Evolutionary conservation across 2,797 vertebrate genomes (phyloP).

Genomic region (Brachyrhaphis roseni): DNA sequence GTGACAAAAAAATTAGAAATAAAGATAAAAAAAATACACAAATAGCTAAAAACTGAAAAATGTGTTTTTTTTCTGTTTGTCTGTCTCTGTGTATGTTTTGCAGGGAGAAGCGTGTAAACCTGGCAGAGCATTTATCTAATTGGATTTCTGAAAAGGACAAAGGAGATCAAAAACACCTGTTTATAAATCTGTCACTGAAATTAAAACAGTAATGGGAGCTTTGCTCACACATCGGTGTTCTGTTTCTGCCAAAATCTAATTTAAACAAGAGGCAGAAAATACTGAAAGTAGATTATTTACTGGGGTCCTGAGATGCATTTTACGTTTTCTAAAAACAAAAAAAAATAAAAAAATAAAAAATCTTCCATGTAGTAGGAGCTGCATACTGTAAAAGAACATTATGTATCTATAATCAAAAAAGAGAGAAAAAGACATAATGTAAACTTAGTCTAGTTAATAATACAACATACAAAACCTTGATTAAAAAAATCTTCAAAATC

Average conservation of each 20-base stretch:
- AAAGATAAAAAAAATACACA: conserved; percentile 7
- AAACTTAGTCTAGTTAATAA: neutral
- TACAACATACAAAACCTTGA: neutral
- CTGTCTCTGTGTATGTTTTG: conserved; percentile 11
- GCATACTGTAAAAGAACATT: conserved; percentile 17
- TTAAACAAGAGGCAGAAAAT: conserved; percentile 54
- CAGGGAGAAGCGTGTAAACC: conserved; percentile 27
- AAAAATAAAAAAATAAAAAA: conserved; percentile 47
- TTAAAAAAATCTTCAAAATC: conserved; percentile 21
- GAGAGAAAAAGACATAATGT: neutral
- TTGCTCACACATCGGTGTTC: conserved; percentile 71
- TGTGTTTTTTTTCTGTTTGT: neutral
- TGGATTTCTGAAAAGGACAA: conserved; percentile 69
- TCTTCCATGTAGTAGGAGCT: conserved; percentile 34
- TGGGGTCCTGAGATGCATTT: conserved; percentile 71
- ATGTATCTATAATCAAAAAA: neutral
- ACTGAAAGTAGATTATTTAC: conserved; percentile 64
- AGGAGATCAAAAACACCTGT: conserved; percentile 71
- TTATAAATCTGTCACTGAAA: conserved; percentile 76
- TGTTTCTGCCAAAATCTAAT: conserved; percentile 76
- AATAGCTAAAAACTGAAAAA: conserved; percentile 3
- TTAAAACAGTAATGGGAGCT: conserved; percentile 67
- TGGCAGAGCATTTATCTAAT: conserved; percentile 71
- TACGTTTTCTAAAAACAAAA: conserved; percentile 43
- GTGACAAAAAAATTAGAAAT: neutral